Evolutionary conservation across 2,888 invertebrate species (phyloP), one percentile per base, ranked within the genome.

Genomic region (Cheilosia urbana): DNA sequence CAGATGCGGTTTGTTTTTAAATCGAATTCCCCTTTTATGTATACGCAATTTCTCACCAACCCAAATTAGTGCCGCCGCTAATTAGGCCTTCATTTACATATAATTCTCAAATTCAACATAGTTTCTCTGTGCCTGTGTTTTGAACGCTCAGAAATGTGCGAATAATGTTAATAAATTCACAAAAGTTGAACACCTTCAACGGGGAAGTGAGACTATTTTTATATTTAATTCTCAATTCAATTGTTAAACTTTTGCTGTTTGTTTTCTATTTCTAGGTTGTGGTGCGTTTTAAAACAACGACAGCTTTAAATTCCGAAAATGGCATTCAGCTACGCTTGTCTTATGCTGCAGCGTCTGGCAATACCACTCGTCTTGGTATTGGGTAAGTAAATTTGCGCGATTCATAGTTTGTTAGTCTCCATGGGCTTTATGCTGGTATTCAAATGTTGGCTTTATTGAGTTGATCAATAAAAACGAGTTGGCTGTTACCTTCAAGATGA

Each of bases 261-360:
- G 21, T 58, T 58, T 53, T 65, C 9, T 72, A 21, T 27, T 78
- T 73, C 30, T 19, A 80, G 84, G 51, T 79, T 63, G 68, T 37
- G 21, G 57, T 63, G 63, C 37, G 49, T 45, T 58, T 58, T 30
- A 45, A 58, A 57, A 37, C 55, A 51, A 42, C 37, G 11, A 40
- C 6, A 71, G 30, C 55, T 72, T 62, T 42, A 30, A 57, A 19
- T 63, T 58, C 40, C 82, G 51, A 89, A 89, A 88, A 91, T 91
- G 91, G 91, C 90, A 87, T 89, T 90, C 89, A 92, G 90, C 87
- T 92, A 91, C 88, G 89, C 90, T 84, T 92, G 92, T 89, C 89
- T 91, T 87, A 89, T 90, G 80, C 88, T 91, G 82, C 91, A 91
- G 88, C 92, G 92, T 72, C 89, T 89, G 81, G 91, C 91, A 30